phyloP scores from a whole-genome alignment of 2,888 invertebrate genomes.

The Clunio marinus region DNA sequence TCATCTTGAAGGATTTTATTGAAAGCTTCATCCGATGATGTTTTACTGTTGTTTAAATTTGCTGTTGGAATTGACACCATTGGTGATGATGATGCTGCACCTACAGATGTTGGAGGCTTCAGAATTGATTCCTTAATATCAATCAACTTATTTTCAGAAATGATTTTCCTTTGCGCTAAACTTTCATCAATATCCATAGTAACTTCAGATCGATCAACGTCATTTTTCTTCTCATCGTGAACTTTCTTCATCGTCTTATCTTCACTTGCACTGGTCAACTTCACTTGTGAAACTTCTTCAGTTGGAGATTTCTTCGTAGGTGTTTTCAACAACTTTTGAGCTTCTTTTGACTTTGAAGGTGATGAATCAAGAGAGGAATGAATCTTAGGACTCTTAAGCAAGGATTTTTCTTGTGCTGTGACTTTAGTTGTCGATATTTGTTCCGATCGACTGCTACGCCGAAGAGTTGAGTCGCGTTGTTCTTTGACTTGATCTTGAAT shows the following conservation, averaged over 20 bases:
- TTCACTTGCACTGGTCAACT: not conserved
- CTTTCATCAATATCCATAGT: constrained; percentile 15
- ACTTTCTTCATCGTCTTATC: not conserved
- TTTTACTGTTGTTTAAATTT: constrained; percentile 9
- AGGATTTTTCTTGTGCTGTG: constrained; percentile 6
- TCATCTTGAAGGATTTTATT: constrained; percentile 51
- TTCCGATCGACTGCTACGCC: constrained; percentile 15
- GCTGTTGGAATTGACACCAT: constrained; percentile 36
- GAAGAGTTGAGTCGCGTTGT: not conserved
- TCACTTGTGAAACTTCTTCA: not conserved
- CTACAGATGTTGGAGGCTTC: not conserved
- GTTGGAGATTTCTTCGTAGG: constrained; percentile 2
- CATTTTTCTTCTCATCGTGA: not conserved
- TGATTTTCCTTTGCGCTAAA: not conserved
- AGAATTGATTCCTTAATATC: not conserved
- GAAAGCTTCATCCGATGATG: not conserved
- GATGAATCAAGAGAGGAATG: not conserved
- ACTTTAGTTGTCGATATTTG: not conserved
- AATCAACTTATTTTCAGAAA: not conserved
- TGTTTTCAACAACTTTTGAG: not conserved
- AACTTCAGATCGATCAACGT: not conserved
- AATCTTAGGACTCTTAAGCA: not conserved
- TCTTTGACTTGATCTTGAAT: not conserved
- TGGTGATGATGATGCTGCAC: constrained; percentile 20
- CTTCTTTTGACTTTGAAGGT: not conserved